Percentiles rank a stretch among this genome's conserved stretches.
These are phyloP conservation scores for Pterocles gutturalis DNA, from an alignment of 2,113 vertebrate genomes.

Conservation along the genomic window DNA sequence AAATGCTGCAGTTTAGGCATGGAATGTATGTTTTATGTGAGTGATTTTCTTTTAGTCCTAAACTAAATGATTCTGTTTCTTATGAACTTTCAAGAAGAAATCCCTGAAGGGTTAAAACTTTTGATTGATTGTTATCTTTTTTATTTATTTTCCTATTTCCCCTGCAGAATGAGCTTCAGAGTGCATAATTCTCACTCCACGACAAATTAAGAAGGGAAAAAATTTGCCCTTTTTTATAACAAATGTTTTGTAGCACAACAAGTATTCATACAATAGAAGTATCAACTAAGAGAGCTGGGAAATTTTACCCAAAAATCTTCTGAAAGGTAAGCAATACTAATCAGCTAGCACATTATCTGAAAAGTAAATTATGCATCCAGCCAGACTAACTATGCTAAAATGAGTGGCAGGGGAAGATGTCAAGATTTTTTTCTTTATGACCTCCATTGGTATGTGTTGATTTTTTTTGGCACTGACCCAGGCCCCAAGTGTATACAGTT, in stretches of 20 bases:
- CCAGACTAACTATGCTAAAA: conserved; percentile 23
- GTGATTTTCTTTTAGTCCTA: not conserved
- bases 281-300: not conserved
- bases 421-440: conserved; percentile 50
- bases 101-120: not conserved
- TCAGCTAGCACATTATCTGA: conserved; percentile 2
- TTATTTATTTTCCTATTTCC: not conserved
- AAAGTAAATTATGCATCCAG: not conserved
- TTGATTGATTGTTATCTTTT: not conserved
- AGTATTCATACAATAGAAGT: not conserved
- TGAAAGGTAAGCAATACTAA: conserved; percentile 3
- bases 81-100: not conserved
- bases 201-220: not conserved
- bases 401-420: conserved; percentile 55
- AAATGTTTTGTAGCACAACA: not conserved
- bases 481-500: not conserved
- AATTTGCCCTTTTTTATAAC: not conserved
- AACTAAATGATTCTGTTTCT: not conserved
- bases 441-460: conserved; percentile 44
- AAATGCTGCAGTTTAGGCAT: not conserved
- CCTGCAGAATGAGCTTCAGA: not conserved
- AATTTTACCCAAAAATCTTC: not conserved
- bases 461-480: conserved; percentile 55
- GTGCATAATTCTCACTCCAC: not conserved
- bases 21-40: not conserved